phyloP scores from a whole-genome alignment of 2,113 vertebrate species.

The Gulo gulo region DNA sequence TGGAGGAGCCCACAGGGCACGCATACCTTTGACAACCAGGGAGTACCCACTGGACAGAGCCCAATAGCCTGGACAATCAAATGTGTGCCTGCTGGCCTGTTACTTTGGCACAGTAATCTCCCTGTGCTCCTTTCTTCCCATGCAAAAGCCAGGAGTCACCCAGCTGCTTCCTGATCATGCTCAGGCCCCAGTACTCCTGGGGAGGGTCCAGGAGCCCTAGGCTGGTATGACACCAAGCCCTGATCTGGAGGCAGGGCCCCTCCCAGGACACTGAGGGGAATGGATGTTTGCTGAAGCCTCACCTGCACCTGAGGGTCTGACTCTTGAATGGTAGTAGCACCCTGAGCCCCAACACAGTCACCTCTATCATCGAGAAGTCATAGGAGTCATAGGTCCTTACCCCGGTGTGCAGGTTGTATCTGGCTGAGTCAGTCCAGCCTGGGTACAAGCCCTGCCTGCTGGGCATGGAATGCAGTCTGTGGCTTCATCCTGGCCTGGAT shows the following conservation, averaged over 20 bases:
- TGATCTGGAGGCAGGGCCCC: not conserved
- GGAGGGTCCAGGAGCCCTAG: not conserved
- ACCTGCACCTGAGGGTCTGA: not conserved
- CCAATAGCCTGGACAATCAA: not conserved
- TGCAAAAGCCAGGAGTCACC: not conserved
- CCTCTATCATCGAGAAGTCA: not conserved
- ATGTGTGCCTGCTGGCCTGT: not conserved
- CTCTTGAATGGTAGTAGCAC: accelerated
- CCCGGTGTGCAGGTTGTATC: constrained; percentile 87
- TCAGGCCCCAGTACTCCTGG: not conserved
- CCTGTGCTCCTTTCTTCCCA: not conserved
- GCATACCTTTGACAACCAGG: constrained; percentile 79
- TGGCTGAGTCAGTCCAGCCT: constrained; percentile 84
- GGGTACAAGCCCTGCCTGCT: constrained; percentile 89
- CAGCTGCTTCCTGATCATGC: not conserved
- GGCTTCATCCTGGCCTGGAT: constrained; percentile 87
- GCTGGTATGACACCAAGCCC: not conserved
- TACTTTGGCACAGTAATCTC: accelerated
- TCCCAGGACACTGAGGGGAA: not conserved
- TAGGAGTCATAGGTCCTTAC: constrained; percentile 69
- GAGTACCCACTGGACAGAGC: not conserved
- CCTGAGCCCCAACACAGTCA: not conserved
- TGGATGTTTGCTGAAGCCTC: not conserved
- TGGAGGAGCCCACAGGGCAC: constrained; percentile 88
- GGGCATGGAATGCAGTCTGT: constrained; percentile 86